Conservation (phyloP, 2,797 vertebrate genomes). For the Zalophus californianus region DNA sequence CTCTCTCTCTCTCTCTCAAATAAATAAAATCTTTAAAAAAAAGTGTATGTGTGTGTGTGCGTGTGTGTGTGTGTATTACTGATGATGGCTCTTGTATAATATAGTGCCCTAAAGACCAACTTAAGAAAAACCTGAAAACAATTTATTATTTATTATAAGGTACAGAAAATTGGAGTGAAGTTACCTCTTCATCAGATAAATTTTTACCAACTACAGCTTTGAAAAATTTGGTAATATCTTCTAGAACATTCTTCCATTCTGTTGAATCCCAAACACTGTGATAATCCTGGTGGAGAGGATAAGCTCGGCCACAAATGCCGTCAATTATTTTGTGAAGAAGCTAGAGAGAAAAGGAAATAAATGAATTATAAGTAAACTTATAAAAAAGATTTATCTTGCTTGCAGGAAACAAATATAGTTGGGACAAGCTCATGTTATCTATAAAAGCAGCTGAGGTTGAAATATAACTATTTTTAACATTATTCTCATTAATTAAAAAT, state of each 20-base stretch:
- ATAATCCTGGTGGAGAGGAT: constrained; percentile 90
- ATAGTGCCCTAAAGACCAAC: background rate
- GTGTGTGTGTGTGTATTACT: background rate
- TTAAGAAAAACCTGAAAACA: background rate
- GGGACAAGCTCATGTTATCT: background rate
- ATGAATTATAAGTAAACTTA: background rate
- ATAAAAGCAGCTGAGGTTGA: background rate
- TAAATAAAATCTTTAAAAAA: background rate
- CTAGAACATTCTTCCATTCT: constrained; percentile 92
- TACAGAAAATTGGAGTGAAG: background rate
- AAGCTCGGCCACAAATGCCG: constrained; percentile 93
- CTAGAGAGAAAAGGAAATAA: constrained; percentile 83
- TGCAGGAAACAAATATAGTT: background rate
- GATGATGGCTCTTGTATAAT: background rate
- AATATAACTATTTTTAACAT: constrained; percentile 33
- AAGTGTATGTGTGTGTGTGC: background rate
- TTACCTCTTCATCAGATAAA: constrained; percentile 92
- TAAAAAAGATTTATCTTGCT: background rate
- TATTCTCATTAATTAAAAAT: constrained; percentile 46
- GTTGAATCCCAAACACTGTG: constrained; percentile 89
- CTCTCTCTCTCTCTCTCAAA: background rate
- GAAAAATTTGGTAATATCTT: constrained; percentile 87
- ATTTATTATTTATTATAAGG: constrained; percentile 35
- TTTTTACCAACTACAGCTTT: constrained; percentile 89
- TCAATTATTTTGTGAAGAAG: constrained; percentile 94